phyloP scores from a whole-genome alignment of 1,140 invertebrate genomes.

The Bombus waltoni region DNA sequence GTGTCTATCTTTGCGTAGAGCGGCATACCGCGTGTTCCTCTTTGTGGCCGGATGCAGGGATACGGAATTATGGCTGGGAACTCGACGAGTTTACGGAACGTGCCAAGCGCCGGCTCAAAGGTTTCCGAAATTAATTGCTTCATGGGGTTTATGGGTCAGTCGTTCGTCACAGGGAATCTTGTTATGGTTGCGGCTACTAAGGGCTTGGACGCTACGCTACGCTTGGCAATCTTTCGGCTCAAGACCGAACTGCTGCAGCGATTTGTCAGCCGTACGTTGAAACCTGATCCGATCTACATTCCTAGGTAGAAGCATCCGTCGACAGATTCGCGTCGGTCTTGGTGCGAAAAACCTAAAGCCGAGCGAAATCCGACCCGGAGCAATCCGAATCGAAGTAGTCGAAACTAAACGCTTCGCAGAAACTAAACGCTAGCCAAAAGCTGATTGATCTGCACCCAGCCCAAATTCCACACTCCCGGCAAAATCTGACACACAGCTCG shows the following conservation, averaged over 20 bases:
- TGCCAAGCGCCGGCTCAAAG: background rate
- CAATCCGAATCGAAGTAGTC: too few species aligned
- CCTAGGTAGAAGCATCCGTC: too few species aligned
- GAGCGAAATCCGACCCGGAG: too few species aligned
- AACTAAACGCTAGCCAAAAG: too few species aligned
- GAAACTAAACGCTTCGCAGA: too few species aligned
- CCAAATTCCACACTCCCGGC: too few species aligned
- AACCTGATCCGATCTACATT: too few species aligned
- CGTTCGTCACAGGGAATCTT: background rate
- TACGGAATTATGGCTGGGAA: background rate
- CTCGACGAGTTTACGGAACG: background rate
- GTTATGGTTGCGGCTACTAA: background rate
- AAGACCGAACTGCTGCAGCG: background rate
- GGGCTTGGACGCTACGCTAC: background rate
- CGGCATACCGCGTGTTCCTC: background rate
- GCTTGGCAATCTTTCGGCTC: background rate
- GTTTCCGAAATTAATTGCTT: background rate
- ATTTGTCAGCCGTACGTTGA: background rate
- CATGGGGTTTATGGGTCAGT: background rate
- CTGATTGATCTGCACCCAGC: too few species aligned
- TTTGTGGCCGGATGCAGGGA: background rate
- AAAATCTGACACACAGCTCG: too few species aligned
- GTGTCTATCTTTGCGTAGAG: background rate
- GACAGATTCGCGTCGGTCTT: too few species aligned
- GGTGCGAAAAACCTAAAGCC: too few species aligned